Evolutionary conservation across 2,113 vertebrate genomes (phyloP).

Genomic region (Copsychus sechellarum): DNA sequence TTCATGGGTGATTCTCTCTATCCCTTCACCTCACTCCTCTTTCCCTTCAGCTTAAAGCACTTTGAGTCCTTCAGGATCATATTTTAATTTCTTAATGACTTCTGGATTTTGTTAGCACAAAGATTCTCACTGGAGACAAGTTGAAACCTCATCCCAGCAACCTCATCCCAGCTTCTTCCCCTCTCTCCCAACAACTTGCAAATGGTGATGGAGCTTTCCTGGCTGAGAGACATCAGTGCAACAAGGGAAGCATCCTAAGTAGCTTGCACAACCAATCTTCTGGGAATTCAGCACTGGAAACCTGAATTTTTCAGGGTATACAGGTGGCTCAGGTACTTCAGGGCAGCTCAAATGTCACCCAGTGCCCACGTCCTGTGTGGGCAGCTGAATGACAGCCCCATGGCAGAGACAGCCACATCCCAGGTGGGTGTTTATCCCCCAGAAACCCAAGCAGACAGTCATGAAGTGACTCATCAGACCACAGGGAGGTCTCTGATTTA

Average conservation of each 20-base stretch:
- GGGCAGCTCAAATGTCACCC: not conserved
- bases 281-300: not conserved
- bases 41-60: not conserved
- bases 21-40: not conserved
- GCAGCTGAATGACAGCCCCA: not conserved
- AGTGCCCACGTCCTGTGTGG: not conserved
- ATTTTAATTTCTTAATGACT: not conserved
- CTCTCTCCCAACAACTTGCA: not conserved
- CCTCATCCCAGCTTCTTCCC: not conserved
- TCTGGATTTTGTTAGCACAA: not conserved
- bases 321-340: not conserved
- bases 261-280: not conserved
- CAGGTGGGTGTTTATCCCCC: not conserved
- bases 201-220: not conserved
- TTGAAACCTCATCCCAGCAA: not conserved
- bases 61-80: not conserved
- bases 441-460: not conserved
- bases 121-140: not conserved
- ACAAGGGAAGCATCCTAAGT: not conserved
- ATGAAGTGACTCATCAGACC: not conserved
- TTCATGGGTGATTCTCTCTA: not conserved
- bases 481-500: not conserved
- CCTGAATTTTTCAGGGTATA: not conserved
- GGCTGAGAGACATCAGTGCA: not conserved
- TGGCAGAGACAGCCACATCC: not conserved